Evolutionary conservation across 35 echinoderm and acorn worm species (phyloP), one percentile per base, ranked within the genome.

Genomic region (Apostichopus californicus): DNA sequence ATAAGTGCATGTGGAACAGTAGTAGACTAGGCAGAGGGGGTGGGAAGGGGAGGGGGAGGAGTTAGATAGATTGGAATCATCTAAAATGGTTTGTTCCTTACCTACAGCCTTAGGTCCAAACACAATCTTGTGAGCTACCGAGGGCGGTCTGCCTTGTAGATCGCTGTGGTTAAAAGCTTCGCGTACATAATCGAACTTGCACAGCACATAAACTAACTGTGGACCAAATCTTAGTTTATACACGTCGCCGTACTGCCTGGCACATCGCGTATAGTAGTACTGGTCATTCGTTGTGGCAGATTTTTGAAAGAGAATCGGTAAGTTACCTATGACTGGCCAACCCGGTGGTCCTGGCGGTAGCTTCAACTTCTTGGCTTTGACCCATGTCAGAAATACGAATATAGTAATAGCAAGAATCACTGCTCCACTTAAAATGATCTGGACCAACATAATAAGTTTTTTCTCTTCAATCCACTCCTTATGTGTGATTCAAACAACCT

Each of bases 151-250:
- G 24, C 52, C 86, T 72, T 89, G 60, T 20, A 89, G 17, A 14
- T 72, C 68, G 86, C 86, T 89, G 17, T 89, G 86, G 24, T 21
- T 72, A 26, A 89, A 89, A 5, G 52, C 63, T 71, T 89, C 60
- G 6, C 63, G 86, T 11, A 89, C 68, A 54, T 71, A 54, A 25
- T 89, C 64, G 21, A 53, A 65, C 3, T 89, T 89, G 63, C n/a
- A 13, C 2, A 89, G 86, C 4, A 89, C 86, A 72, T 89, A 89
- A n/a, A 89, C 9, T 57, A 87, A 17, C 57, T 89, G 86, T 18
- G 61, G 61, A 8, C 86, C 86, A 71, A 71, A 22, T 52, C 63
- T 17, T 12, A 71, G 28, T 52, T 72, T 89, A 22, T 89, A 89
- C 3, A 89, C 66, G 7, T 89, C 86, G 9, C 86, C 63, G 52